A percentile compares a stretch with the other conserved stretches of the same genome.
Conservation (phyloP, 1,140 invertebrate genomes). For the Trypoxylus dichotomus region DNA sequence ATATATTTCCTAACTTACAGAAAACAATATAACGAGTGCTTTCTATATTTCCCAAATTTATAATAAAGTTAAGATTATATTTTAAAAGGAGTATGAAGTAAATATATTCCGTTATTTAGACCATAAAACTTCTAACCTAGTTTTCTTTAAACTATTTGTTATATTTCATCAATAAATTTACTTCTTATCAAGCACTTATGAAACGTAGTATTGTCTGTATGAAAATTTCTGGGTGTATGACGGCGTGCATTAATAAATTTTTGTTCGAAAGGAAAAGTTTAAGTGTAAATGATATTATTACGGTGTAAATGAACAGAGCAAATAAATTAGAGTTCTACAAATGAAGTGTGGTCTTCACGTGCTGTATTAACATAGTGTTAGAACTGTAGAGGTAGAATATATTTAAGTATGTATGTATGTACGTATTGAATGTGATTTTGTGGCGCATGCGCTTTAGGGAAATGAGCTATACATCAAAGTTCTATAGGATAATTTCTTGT, state of each 20-base stretch:
- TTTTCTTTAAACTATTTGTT: background rate
- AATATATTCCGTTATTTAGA: background rate
- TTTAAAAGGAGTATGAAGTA: background rate
- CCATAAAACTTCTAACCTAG: background rate
- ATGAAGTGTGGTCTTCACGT: background rate
- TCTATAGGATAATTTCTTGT: too few relatives aligned
- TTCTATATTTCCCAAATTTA: too few relatives aligned
- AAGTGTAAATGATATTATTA: background rate
- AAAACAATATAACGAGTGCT: too few relatives aligned
- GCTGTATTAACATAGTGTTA: too few relatives aligned
- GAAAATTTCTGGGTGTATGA: background rate
- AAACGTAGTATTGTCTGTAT: background rate
- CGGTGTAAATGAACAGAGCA: background rate
- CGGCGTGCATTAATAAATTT: background rate
- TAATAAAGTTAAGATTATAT: too few relatives aligned
- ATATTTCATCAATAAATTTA: background rate
- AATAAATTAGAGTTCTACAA: background rate
- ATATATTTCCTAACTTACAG: too few relatives aligned
- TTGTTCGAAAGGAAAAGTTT: background rate
- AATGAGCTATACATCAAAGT: too few relatives aligned
- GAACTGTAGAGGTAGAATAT: too few relatives aligned
- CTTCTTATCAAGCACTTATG: background rate
- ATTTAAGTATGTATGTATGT: too few relatives aligned
- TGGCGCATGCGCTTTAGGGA: too few relatives aligned
- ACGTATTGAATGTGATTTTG: too few relatives aligned